These are phyloP conservation scores for Gonatopus flavifemur DNA, from an alignment of 1,140 invertebrate species.

Conservation along the genomic window DNA sequence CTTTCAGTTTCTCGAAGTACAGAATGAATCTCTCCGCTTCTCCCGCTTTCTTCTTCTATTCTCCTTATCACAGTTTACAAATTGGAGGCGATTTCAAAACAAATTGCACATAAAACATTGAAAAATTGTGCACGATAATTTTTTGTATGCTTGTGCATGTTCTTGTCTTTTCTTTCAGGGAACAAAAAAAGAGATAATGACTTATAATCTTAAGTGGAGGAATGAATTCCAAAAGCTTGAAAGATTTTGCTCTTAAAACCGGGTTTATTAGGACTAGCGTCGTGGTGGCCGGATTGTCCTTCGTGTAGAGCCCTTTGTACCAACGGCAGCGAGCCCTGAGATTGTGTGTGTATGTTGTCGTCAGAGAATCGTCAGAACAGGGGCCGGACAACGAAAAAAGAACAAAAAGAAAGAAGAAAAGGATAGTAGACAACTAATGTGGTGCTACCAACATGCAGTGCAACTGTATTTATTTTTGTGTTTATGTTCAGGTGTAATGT, in stretches of 20 bases:
- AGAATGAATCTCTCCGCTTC: too few relatives aligned
- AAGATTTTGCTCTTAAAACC: conserved; percentile 58
- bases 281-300: conserved; percentile 51
- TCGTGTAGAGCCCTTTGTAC: conserved; percentile 51
- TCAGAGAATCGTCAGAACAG: conserved; percentile 49
- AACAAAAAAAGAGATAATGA: too few relatives aligned
- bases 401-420: conserved; percentile 55
- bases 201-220: conserved; percentile 48
- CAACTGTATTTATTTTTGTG: conserved; percentile 31
- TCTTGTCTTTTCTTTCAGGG: too few relatives aligned
- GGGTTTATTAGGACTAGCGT: conserved; percentile 56
- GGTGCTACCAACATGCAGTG: conserved; percentile 54
- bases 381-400: conserved; percentile 54
- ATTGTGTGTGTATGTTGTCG: conserved; percentile 36
- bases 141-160: too few relatives aligned
- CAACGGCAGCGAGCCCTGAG: conserved; percentile 51
- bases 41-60: too few relatives aligned
- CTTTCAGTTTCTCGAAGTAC: too few relatives aligned
- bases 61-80: too few relatives aligned
- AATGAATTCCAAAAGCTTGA: conserved; percentile 54
- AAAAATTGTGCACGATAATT: too few relatives aligned
- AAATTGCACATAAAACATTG: too few relatives aligned
- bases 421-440: conserved; percentile 56
- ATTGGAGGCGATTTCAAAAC: too few relatives aligned
- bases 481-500: conserved; percentile 5